Conservation (phyloP, 2,797 vertebrate genomes). For the Mionectes olivaceus region DNA sequence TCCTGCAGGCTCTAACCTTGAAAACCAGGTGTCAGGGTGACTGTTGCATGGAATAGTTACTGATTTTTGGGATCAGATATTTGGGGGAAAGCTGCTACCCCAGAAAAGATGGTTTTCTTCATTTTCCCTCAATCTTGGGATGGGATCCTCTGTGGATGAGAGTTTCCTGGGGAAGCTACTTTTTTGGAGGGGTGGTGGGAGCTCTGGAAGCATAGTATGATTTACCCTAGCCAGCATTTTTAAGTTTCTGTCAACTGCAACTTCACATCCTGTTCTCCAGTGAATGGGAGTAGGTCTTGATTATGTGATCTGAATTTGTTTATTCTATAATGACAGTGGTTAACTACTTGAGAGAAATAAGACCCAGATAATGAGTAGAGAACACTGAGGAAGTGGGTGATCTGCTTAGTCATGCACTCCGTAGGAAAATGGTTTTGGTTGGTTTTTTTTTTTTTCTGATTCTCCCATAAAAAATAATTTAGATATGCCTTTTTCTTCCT, state of each 20-base stretch:
- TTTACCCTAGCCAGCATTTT: neutral
- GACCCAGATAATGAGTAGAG: neutral
- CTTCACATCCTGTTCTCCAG: neutral
- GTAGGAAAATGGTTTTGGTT: neutral
- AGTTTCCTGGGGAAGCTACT: neutral
- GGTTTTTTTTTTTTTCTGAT: neutral
- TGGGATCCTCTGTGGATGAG: neutral
- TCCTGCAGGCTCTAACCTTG: neutral
- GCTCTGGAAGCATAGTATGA: neutral
- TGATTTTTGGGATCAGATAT: neutral
- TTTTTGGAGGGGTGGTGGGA: neutral
- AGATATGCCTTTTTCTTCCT: constrained; percentile 24
- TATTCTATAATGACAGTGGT: neutral
- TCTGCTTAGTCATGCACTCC: constrained; percentile 10
- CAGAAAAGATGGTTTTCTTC: neutral
- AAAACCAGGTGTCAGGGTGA: neutral
- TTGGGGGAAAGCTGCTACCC: neutral
- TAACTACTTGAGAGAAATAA: neutral
- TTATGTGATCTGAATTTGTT: constrained; percentile 1
- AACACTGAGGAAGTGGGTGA: neutral
- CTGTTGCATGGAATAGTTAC: neutral
- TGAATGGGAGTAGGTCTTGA: neutral
- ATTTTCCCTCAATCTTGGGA: neutral
- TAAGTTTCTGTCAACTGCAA: neutral
- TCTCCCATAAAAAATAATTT: neutral